Evolutionary conservation across 2,797 vertebrate genomes (phyloP).

Genomic region (Trachurus trachurus): DNA sequence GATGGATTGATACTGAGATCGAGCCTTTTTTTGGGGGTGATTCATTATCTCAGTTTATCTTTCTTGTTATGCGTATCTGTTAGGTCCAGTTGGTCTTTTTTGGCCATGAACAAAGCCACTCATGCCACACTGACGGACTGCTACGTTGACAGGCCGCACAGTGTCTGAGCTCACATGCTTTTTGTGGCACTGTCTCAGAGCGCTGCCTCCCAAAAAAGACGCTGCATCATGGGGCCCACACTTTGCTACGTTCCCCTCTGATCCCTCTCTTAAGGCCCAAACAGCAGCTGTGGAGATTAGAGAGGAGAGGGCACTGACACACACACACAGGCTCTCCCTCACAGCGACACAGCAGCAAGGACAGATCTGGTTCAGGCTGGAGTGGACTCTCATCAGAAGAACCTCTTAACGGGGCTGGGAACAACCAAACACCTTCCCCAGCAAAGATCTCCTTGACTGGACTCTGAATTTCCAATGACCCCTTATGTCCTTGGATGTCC

Average conservation of each 20-base stretch:
- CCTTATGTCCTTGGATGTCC: constrained; percentile 16
- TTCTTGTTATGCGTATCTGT: constrained; percentile 26
- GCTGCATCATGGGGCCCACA: constrained; percentile 89
- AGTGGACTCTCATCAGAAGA: constrained; percentile 23
- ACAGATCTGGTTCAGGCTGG: constrained; percentile 57
- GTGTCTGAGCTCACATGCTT: constrained; percentile 93
- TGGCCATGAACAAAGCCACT: constrained; percentile 87
- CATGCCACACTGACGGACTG: constrained; percentile 83
- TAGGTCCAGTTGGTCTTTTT: constrained; percentile 85
- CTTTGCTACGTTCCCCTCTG: constrained; percentile 87
- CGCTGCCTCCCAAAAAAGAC: constrained; percentile 92
- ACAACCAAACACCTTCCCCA: neutral
- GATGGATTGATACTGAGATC: neutral
- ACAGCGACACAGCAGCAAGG: constrained; percentile 40
- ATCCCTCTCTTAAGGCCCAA: constrained; percentile 93
- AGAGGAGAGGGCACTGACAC: constrained; percentile 68
- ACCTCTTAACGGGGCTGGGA: constrained; percentile 13
- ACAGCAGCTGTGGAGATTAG: constrained; percentile 87
- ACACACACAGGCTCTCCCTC: neutral
- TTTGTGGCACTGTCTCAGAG: constrained; percentile 93
- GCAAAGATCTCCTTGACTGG: constrained; percentile 13
- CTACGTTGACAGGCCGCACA: constrained; percentile 80
- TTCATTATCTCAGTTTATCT: constrained; percentile 33
- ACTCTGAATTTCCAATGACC: constrained; percentile 29
- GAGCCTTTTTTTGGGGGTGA: neutral